Base-by-base conservation (phyloP, 1,140 invertebrate species). In the Zaprionus ornatus region DNA sequence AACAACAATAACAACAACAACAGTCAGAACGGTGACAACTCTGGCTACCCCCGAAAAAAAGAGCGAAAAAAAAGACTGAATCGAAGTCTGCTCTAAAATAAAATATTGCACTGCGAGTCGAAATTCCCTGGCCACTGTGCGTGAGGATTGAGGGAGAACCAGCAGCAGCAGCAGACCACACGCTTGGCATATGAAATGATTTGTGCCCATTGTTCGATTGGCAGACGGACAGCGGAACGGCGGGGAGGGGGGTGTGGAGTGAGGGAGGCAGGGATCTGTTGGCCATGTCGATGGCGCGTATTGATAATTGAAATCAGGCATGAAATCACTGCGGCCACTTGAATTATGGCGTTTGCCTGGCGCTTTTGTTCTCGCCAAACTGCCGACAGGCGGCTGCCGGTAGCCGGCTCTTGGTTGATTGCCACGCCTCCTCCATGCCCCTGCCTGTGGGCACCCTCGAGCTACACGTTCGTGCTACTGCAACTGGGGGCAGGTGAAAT, bases 291-390 rank as follows among this genome's bases (percentile, higher is more conserved):
- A 86, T 85, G 80, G 80, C 74, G 80, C 64, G 72, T 90, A 88
- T 88, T 88, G 85, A 88, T 88, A 90, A 88, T 90, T 90, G 82
- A 88, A 88, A 88, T 88, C 84, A 90, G 81, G 84, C 84, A 88
- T 90, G 78, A 88, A 88, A 88, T 88, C 85, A 81, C 75, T 79
- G 85, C 75, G 80, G 84, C 84, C 80, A 88, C 84, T 88, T 87
- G 84, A 87, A 84, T 87, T 87, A 87, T 88, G 84, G 80, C 84
- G 84, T 88, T 88, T 87, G 74, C 84, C 66, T 78, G 84, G 84
- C 80, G 84, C 84, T 84, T 88, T 87, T 87, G 84, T 87, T 87
- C 84, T 87, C 84, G 80, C 84, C 74, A 72, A 70, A 57, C 55
- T 69, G 62, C 65, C 48, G 64, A 55, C 65, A 57, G 64, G 55